Conservation (phyloP, 2,888 invertebrate genomes). For the Lepidochitona cinerea region DNA sequence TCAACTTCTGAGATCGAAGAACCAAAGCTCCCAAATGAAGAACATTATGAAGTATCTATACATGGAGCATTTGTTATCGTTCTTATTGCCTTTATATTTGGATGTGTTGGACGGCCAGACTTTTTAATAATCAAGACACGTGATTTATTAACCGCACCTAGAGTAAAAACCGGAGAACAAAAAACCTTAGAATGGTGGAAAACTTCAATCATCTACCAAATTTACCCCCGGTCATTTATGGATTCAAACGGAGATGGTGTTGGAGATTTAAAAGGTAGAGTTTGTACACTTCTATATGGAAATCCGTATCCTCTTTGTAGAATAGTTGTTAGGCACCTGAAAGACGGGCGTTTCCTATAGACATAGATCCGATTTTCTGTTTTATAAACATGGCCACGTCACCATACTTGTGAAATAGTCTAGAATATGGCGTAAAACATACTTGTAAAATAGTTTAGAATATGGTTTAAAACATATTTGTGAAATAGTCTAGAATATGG, state of each 20-base stretch:
- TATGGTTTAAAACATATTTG: too few relatives aligned
- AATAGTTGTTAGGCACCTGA: too few relatives aligned
- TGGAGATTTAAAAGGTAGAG: slow-evolving; percentile 72
- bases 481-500: too few relatives aligned
- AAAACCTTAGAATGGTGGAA: slow-evolving; percentile 80
- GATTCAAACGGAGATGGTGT: slow-evolving; percentile 67
- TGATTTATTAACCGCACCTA: not conserved
- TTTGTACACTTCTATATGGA: not conserved
- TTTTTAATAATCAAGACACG: not conserved
- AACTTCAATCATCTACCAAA: slow-evolving; percentile 86
- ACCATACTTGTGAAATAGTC: too few relatives aligned
- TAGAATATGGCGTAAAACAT: too few relatives aligned
- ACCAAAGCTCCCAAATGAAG: too few relatives aligned
- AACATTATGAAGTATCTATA: not conserved
- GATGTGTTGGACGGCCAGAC: not conserved
- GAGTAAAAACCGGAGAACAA: not conserved
- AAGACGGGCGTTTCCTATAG: too few relatives aligned
- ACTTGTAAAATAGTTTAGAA: too few relatives aligned
- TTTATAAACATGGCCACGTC: too few relatives aligned
- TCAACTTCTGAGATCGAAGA: too few relatives aligned
- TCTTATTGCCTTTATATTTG: not conserved
- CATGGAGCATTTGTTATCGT: not conserved
- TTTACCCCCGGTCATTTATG: slow-evolving; percentile 79
- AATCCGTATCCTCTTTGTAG: not conserved
- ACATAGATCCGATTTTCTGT: too few relatives aligned